A percentile compares a stretch with the other conserved stretches of the same genome.
These are phyloP conservation scores for Dicerorhinus sumatrensis DNA, from an alignment of 2,113 vertebrate genomes.

Conservation along the genomic window DNA sequence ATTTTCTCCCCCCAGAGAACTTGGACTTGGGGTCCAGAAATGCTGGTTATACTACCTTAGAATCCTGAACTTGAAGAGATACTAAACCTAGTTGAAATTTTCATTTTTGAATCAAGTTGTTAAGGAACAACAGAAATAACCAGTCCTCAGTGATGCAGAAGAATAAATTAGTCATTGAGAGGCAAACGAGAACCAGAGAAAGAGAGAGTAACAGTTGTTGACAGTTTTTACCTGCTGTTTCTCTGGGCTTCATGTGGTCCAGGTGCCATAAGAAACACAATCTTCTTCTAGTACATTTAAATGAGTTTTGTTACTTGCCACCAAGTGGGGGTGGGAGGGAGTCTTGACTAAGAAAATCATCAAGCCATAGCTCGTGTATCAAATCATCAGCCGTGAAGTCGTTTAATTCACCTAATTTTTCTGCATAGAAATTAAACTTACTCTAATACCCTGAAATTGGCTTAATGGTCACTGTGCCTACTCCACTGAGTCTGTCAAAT, in stretches of 20 bases:
- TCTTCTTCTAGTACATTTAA: neutral
- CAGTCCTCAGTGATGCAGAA: neutral
- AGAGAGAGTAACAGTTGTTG: neutral
- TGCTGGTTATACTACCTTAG: neutral
- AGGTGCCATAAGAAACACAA: neutral
- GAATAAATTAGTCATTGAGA: neutral
- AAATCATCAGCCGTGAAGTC: neutral
- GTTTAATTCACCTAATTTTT: constrained; percentile 6
- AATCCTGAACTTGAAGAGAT: neutral
- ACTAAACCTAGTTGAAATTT: neutral
- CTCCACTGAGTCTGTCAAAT: neutral
- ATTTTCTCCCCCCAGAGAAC: neutral
- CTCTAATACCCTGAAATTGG: neutral
- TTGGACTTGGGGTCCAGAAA: neutral
- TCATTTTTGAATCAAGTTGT: neutral
- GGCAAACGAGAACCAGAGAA: neutral
- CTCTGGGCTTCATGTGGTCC: neutral
- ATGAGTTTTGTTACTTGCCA: neutral
- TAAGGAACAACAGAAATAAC: neutral
- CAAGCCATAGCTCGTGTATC: neutral
- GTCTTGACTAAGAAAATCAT: neutral
- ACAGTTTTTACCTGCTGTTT: neutral
- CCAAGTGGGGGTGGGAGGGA: neutral
- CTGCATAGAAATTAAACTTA: neutral
- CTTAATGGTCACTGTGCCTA: neutral